Evolutionary conservation across 2,113 vertebrate genomes (phyloP).

Genomic region (Numenius arquata): DNA sequence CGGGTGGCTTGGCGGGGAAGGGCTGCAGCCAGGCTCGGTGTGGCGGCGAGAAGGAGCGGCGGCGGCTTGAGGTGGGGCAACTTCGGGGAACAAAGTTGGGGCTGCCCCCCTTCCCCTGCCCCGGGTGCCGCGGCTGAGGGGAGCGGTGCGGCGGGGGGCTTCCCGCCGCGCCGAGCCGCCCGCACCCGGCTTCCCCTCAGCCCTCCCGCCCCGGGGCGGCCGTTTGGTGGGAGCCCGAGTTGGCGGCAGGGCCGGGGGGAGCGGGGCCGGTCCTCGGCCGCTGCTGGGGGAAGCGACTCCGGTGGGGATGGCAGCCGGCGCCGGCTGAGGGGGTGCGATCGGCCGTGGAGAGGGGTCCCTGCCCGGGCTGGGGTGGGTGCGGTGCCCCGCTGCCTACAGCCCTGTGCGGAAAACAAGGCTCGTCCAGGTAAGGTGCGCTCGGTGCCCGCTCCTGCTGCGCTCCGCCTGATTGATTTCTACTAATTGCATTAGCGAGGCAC

Average conservation of each 20-base stretch:
- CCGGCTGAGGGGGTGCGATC: background rate
- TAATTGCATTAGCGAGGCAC: background rate
- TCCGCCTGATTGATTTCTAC: background rate
- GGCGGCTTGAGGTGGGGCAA: background rate
- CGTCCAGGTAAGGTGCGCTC: background rate
- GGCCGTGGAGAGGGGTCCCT: background rate
- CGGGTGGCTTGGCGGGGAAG: background rate
- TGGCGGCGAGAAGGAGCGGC: background rate
- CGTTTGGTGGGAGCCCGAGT: background rate
- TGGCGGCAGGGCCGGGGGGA: background rate
- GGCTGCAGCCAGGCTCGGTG: background rate
- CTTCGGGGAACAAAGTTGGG: conserved; percentile 10
- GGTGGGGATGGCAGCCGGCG: background rate
- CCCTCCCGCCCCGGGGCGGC: background rate
- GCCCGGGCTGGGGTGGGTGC: background rate
- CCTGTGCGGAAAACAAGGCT: background rate
- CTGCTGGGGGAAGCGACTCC: background rate
- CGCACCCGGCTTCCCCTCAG: background rate
- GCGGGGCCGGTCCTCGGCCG: background rate
- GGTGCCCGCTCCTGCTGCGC: background rate
- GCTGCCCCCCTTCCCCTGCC: background rate
- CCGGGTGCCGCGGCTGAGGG: background rate
- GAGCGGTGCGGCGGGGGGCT: background rate
- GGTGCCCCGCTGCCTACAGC: background rate
- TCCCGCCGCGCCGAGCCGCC: background rate